Evolutionary conservation across 2,113 vertebrate species (phyloP).

Genomic region (Pedionomus torquatus): DNA sequence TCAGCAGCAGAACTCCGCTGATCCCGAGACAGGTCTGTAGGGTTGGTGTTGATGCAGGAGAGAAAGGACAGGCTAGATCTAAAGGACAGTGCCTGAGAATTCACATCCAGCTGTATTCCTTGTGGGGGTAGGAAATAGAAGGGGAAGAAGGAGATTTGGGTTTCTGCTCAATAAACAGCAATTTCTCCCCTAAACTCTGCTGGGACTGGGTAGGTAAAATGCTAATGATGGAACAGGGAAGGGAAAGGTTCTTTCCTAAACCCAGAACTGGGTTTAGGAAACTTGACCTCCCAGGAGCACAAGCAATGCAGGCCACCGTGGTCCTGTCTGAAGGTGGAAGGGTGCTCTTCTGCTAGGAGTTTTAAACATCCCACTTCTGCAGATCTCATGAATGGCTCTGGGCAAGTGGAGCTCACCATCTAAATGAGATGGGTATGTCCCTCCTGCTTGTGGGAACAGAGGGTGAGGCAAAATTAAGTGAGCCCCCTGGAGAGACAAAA

Average conservation of each 20-base stretch:
- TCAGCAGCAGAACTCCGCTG: not conserved
- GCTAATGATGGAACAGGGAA: not conserved
- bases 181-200: not conserved
- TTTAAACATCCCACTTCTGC: not conserved
- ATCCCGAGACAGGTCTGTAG: not conserved
- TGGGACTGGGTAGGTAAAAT: not conserved
- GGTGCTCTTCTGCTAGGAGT: not conserved
- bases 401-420: not conserved
- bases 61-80: not conserved
- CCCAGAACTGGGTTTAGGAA: not conserved
- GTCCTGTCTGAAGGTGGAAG: not conserved
- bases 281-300: not conserved
- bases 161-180: not conserved
- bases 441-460: not conserved
- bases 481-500: not conserved
- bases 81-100: not conserved
- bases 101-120: not conserved
- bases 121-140: not conserved
- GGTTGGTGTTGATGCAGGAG: not conserved
- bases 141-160: not conserved
- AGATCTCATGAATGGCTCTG: not conserved
- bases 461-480: not conserved
- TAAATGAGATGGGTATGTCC: not conserved
- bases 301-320: accelerated
- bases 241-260: not conserved